phyloP scores from a whole-genome alignment of 2,113 vertebrate genomes.

The Colinus virginianus region DNA sequence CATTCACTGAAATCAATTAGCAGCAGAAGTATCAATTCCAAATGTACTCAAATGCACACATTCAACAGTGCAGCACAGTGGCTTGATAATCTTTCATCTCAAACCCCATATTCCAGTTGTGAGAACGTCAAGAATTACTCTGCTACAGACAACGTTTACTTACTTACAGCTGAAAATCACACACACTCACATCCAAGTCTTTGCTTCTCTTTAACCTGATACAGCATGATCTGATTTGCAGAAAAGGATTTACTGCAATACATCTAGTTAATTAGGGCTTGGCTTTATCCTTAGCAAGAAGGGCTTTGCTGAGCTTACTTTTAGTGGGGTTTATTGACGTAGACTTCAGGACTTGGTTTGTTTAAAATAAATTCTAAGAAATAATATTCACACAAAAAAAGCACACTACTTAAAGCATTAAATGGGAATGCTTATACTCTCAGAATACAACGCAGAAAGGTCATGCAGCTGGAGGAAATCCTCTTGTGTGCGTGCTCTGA shows the following conservation, averaged over 20 bases:
- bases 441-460: not conserved
- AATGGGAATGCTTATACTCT: not conserved
- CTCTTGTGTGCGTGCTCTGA: not conserved
- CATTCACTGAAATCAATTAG: not conserved
- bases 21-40: not conserved
- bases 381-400: not conserved
- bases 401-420: not conserved
- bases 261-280: not conserved
- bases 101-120: not conserved
- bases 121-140: not conserved
- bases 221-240: constrained; percentile 19
- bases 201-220: constrained; percentile 33
- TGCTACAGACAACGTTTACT: not conserved
- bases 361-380: not conserved
- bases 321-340: not conserved
- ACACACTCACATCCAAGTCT: not conserved
- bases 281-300: not conserved
- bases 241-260: not conserved
- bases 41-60: not conserved
- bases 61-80: not conserved
- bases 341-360: not conserved
- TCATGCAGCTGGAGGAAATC: not conserved
- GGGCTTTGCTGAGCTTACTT: not conserved
- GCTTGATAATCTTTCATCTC: not conserved
- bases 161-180: not conserved